Evolutionary conservation across 2,888 invertebrate genomes (phyloP).

Genomic region (Agonopterix arenella): DNA sequence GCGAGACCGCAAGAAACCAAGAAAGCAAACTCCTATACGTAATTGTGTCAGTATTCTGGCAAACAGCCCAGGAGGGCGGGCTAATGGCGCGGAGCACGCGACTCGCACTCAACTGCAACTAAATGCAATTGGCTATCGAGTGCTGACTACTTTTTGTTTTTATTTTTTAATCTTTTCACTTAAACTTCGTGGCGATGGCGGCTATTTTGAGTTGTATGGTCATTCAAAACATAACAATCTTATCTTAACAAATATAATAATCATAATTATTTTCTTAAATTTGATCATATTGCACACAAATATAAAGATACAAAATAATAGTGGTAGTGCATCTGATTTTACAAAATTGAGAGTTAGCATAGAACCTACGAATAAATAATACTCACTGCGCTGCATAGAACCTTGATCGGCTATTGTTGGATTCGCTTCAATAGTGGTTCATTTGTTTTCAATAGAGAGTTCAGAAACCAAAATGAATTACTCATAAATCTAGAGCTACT

Average conservation of each 20-base stretch:
- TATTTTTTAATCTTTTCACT: constrained; percentile 32
- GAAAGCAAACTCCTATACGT: constrained; percentile 23
- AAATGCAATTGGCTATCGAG: constrained; percentile 65
- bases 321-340: neutral
- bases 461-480: neutral
- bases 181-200: constrained; percentile 30
- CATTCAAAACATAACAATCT: too few relatives aligned
- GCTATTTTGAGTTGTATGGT: neutral
- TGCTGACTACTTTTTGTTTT: constrained; percentile 30
- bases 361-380: too few relatives aligned
- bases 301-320: neutral
- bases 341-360: neutral
- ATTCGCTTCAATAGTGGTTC: neutral
- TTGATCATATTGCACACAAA: too few relatives aligned
- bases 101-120: constrained; percentile 47
- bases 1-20: too few relatives aligned
- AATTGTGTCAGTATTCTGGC: constrained; percentile 41
- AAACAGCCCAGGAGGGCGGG: constrained; percentile 59
- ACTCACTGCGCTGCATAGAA: too few relatives aligned
- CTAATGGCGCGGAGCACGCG: constrained; percentile 61
- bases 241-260: too few relatives aligned
- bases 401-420: too few relatives aligned
- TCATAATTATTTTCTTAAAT: too few relatives aligned
- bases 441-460: neutral
- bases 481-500: too few relatives aligned